Percentiles rank a stretch among this genome's conserved stretches.
Evolutionary conservation across 2,797 vertebrate species (phyloP).

Genomic region (Catostomus latipinnis): DNA sequence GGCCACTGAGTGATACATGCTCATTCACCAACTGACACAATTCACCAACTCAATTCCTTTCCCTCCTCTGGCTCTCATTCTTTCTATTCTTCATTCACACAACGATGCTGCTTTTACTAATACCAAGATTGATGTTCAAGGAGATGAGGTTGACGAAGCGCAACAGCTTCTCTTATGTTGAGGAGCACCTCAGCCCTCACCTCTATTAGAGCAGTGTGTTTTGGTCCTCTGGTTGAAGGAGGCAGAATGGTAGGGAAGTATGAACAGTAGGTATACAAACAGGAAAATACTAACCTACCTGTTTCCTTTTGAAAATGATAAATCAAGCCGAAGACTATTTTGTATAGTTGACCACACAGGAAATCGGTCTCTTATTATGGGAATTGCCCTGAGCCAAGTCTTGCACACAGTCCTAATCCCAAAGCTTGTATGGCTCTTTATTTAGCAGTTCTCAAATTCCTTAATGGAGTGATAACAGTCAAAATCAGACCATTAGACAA

Average conservation of each 20-base stretch:
- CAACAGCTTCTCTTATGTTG: constrained; percentile 45
- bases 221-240: constrained; percentile 5
- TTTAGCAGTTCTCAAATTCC: constrained; percentile 10
- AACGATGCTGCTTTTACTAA: constrained; percentile 71
- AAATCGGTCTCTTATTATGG: not conserved
- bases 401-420: not conserved
- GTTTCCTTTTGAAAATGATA: not conserved
- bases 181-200: constrained; percentile 58
- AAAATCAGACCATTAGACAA: not conserved
- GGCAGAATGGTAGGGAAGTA: not conserved
- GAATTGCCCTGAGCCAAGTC: constrained; percentile 27
- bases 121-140: constrained; percentile 70
- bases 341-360: not conserved
- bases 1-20: not conserved
- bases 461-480: not conserved
- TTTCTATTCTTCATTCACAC: constrained; percentile 69
- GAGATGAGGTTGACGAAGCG: constrained; percentile 66
- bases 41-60: not conserved
- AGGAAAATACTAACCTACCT: not conserved
- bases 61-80: constrained; percentile 62
- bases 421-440: not conserved
- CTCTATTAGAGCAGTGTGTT: not conserved
- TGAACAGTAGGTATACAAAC: not conserved
- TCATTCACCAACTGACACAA: constrained; percentile 15
- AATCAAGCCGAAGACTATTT: not conserved